These are phyloP conservation scores for Pyralis farinalis DNA, from an alignment of 2,888 invertebrate genomes.

Conservation along the genomic window DNA sequence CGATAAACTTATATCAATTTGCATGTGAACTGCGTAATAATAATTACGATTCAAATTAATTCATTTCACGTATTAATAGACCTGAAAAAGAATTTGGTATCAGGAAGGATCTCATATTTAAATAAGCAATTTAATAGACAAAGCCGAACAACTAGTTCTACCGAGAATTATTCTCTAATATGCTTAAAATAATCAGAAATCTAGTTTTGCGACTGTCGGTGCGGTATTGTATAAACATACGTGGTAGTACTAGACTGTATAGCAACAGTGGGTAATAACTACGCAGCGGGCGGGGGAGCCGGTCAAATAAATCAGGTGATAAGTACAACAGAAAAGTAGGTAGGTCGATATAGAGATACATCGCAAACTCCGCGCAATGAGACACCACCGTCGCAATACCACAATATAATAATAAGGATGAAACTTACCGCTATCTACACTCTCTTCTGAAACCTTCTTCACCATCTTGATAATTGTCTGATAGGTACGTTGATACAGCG, in stretches of 20 bases:
- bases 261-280: slow-evolving; percentile 25
- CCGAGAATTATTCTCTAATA: neutral
- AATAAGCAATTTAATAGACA: slow-evolving; percentile 2
- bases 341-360: slow-evolving; percentile 2
- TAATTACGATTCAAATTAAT: no score
- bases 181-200: neutral
- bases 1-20: no score
- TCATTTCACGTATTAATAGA: no score
- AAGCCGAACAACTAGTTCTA: neutral
- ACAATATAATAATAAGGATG: slow-evolving; percentile 18
- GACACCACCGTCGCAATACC: slow-evolving; percentile 11
- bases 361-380: slow-evolving; percentile 8
- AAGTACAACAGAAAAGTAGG: slow-evolving; percentile 12
- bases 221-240: neutral
- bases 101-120: neutral
- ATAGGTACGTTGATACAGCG: slow-evolving; percentile 64
- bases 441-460: slow-evolving; percentile 80
- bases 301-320: slow-evolving; percentile 24
- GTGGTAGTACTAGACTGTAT: slow-evolving; percentile 4
- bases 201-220: neutral
- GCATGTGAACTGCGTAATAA: no score
- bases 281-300: slow-evolving; percentile 36
- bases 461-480: slow-evolving; percentile 72
- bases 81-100: no score
- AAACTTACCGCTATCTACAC: slow-evolving; percentile 78